These are phyloP conservation scores for Elanus axillaris DNA, from an alignment of 2,113 vertebrate genomes.

Conservation along the genomic window DNA sequence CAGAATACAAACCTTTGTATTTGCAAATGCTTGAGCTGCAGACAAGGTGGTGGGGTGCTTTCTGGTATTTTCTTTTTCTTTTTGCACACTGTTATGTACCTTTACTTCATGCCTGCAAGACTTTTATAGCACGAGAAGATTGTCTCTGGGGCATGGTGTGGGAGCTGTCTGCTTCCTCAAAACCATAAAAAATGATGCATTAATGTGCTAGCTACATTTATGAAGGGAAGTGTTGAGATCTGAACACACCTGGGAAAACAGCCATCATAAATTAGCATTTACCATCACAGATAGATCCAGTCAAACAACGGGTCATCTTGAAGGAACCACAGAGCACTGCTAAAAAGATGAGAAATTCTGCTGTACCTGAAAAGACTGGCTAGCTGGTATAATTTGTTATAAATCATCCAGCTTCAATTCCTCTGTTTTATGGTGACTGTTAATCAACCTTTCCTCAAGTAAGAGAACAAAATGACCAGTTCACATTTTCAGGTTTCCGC, in stretches of 20 bases:
- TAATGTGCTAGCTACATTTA: not conserved
- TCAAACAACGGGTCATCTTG: not conserved
- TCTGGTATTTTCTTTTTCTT: not conserved
- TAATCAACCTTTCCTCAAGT: not conserved
- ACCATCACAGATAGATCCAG: not conserved
- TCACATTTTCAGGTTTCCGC: not conserved
- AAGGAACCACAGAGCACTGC: not conserved
- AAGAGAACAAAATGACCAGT: not conserved
- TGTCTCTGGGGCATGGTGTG: not conserved
- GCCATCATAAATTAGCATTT: conserved; percentile 12
- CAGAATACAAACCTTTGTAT: not conserved
- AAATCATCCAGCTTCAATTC: not conserved
- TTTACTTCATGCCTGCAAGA: not conserved
- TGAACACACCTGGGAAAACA: not conserved
- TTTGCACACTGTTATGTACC: not conserved
- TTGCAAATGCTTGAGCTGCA: not conserved
- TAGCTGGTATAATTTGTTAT: not conserved
- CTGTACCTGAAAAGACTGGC: not conserved
- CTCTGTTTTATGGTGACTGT: not conserved
- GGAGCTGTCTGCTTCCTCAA: not conserved
- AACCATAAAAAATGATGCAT: conserved; percentile 8
- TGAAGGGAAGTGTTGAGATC: not conserved
- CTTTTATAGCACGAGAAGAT: not conserved
- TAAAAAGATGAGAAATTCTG: not conserved
- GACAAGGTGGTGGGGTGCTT: not conserved